phyloP scores from a whole-genome alignment of 1,140 invertebrate genomes.

The Heliconius congener region DNA sequence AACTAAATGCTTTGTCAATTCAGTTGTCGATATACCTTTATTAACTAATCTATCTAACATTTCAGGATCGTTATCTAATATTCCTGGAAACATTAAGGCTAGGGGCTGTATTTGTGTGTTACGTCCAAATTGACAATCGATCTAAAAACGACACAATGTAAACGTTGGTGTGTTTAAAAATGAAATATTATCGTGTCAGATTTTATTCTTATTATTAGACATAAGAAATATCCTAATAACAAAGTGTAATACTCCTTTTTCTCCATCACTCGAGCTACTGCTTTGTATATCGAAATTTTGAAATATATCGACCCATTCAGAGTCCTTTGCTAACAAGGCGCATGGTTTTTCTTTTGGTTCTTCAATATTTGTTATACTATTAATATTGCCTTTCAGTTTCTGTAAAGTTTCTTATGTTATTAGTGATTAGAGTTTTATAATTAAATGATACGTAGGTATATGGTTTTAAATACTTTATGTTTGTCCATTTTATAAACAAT shows the following conservation, averaged over 20 bases:
- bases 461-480: neutral
- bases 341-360: conserved; percentile 43
- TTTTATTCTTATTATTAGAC: neutral
- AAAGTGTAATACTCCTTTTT: conserved; percentile 61
- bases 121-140: conserved; percentile 58
- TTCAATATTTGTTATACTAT: conserved; percentile 31
- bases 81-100: conserved; percentile 61
- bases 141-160: conserved; percentile 38
- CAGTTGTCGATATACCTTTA: conserved; percentile 69
- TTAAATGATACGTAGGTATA: neutral
- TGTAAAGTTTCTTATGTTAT: neutral
- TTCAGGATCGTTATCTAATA: conserved; percentile 58
- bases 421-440: neutral
- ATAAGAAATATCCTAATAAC: conserved; percentile 30
- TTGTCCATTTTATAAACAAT: neutral
- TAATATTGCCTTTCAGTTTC: conserved; percentile 11
- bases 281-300: conserved; percentile 38
- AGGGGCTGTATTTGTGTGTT: conserved; percentile 55
- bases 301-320: conserved; percentile 68
- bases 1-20: conserved; percentile 66
- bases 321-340: conserved; percentile 66
- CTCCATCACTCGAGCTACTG: conserved; percentile 41
- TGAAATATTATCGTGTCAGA: too few species aligned
- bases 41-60: conserved; percentile 59
- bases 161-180: too few species aligned